A percentile compares a stretch with the other conserved stretches of the same genome.
Conservation (phyloP, 2,113 vertebrate genomes). For the Urocynchramus pylzowi region DNA sequence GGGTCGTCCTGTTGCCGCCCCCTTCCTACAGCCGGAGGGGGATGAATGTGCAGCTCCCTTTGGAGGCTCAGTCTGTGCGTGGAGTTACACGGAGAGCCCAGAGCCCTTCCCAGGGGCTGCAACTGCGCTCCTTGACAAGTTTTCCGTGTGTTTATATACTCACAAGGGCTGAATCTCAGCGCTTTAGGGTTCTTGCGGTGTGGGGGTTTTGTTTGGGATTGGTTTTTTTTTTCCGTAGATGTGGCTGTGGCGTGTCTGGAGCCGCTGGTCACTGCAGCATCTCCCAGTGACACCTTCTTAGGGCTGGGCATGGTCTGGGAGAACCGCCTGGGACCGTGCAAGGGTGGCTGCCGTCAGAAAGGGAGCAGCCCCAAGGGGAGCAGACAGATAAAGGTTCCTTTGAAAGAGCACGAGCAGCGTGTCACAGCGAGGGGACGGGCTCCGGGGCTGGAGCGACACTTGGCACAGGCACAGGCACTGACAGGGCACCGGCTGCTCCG, state of each 20-base stretch:
- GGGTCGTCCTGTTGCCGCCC: background rate
- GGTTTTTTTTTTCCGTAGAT: background rate
- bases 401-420: background rate
- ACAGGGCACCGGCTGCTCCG: background rate
- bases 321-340: background rate
- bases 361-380: background rate
- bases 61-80: background rate
- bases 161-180: background rate
- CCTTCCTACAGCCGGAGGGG: background rate
- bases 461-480: background rate
- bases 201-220: fast-evolving
- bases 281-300: background rate
- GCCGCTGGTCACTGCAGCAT: background rate
- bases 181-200: background rate
- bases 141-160: background rate
- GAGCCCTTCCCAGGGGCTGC: background rate
- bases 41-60: background rate
- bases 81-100: background rate
- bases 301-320: background rate
- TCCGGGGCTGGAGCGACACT: background rate
- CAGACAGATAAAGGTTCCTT: background rate
- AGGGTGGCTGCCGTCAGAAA: background rate
- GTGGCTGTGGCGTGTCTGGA: background rate
- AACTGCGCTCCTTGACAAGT: background rate
- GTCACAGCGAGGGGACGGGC: background rate